Conservation (phyloP, 2,113 vertebrate species). For the Carettochelys insculpta region DNA sequence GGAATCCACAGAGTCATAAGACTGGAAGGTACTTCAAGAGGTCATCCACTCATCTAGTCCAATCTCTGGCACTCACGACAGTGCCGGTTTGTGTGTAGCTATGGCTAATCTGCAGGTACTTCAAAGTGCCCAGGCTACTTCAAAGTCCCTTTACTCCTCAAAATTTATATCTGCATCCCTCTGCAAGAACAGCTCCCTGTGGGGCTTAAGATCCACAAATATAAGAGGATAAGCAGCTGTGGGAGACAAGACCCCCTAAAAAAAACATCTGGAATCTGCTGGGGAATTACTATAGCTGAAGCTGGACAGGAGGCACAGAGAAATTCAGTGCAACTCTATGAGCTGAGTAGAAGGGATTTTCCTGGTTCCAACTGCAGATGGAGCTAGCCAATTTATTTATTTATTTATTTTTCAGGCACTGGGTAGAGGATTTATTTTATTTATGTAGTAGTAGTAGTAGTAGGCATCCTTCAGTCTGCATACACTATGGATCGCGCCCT, state of each 20-base stretch:
- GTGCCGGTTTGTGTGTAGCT: too few relatives aligned
- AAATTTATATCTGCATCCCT: neutral
- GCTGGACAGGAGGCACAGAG: neutral
- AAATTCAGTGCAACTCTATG: neutral
- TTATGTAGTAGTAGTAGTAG: too few relatives aligned
- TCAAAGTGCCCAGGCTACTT: too few relatives aligned
- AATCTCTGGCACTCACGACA: too few relatives aligned
- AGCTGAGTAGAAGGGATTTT: neutral
- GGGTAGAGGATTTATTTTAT: neutral
- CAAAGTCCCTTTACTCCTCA: too few relatives aligned
- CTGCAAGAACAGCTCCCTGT: neutral
- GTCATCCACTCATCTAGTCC: too few relatives aligned
- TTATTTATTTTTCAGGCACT: neutral
- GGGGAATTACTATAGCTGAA: neutral
- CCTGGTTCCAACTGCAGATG: neutral
- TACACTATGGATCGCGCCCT: too few relatives aligned
- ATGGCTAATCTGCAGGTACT: too few relatives aligned
- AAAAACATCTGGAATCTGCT: neutral
- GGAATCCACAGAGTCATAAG: neutral
- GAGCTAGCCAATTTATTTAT: neutral
- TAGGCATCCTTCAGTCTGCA: too few relatives aligned
- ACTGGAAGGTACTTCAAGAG: too few relatives aligned
- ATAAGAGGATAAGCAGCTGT: neutral
- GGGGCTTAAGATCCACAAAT: neutral
- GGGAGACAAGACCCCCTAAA: neutral